Evolutionary conservation across 2,888 invertebrate species (phyloP), one percentile per base, ranked within the genome.

Genomic region (Pelosia muscerda): DNA sequence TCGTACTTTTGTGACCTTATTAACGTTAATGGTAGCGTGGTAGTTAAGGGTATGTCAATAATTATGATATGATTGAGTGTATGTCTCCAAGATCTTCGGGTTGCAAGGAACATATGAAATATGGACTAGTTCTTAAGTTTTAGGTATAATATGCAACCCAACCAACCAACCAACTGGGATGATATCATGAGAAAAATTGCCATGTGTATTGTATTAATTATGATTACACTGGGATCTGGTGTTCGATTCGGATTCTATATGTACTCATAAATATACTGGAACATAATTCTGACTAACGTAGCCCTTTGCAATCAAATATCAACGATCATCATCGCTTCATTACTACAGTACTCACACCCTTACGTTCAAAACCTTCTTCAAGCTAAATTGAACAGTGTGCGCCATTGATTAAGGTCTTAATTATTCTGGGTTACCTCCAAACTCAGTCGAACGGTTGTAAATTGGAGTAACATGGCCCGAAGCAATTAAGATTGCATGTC

Each of bases 401-500:
- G 57, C 62, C 54, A 55, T 65, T 38, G 13, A 69, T 79, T 81
- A 82, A 72, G 71, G 82, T 78, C 63, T 65, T 77, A 75, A 81
- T 74, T 79, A 67, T 75, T 49, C 61, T 68, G 71, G 61, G 57
- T 38, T 26, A 6, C 63, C 60, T 42, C 53, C 59, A 67, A 73
- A 67, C 66, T 58, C 68, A 81, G 79, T 79, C 81, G 82, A 84
- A 84, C 80, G 82, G 79, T 82, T 87, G 88, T 88, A 88, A 88
- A 89, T 88, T 88, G 83, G 77, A 86, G 83, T 84, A 87, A 85
- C 87, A 87, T 84, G 83, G 85, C 84, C 83, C 79, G 77, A 79
- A 85, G 89, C 89, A 90, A 92, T 92, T 92, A 92, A 92, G 91
- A 91, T 91, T 89, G 91, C 88, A 90, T 88, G 92, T 91, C 90